phyloP scores from a whole-genome alignment of 1,140 invertebrate species.

The Dreissena polymorpha region DNA sequence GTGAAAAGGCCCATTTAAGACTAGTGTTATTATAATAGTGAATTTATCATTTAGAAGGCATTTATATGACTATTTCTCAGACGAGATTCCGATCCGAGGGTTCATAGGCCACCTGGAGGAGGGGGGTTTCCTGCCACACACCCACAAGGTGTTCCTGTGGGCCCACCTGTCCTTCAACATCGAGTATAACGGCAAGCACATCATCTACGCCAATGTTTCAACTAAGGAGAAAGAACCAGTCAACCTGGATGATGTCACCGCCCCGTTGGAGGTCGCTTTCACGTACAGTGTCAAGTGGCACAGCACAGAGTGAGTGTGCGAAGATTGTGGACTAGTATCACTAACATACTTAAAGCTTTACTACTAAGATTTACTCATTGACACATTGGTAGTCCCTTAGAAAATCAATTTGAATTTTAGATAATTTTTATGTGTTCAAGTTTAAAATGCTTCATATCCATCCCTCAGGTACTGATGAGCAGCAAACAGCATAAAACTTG shows the following conservation, averaged over 20 bases:
- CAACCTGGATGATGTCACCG: constrained; percentile 76
- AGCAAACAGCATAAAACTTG: too few species aligned
- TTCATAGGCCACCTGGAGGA: constrained; percentile 82
- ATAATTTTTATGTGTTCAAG: too few species aligned
- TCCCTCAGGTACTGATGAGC: too few species aligned
- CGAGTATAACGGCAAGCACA: constrained; percentile 81
- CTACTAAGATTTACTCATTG: too few species aligned
- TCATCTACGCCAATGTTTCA: constrained; percentile 81
- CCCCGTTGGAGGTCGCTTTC: constrained; percentile 77
- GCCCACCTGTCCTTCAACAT: constrained; percentile 82
- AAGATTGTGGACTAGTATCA: neutral
- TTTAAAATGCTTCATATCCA: too few species aligned
- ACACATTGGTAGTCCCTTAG: too few species aligned
- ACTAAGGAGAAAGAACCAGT: constrained; percentile 79
- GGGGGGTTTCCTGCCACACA: constrained; percentile 81
- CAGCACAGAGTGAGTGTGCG: constrained; percentile 77
- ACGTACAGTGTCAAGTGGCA: constrained; percentile 82
- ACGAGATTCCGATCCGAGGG: constrained; percentile 81
- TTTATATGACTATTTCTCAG: constrained; percentile 58
- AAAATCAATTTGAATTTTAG: too few species aligned
- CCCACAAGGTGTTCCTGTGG: constrained; percentile 81
- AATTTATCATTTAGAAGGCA: too few species aligned
- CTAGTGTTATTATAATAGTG: too few species aligned
- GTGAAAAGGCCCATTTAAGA: too few species aligned
- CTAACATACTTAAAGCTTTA: too few species aligned